Evolutionary conservation across 1,140 invertebrate species (phyloP).

Genomic region (Musca vetustissima): DNA sequence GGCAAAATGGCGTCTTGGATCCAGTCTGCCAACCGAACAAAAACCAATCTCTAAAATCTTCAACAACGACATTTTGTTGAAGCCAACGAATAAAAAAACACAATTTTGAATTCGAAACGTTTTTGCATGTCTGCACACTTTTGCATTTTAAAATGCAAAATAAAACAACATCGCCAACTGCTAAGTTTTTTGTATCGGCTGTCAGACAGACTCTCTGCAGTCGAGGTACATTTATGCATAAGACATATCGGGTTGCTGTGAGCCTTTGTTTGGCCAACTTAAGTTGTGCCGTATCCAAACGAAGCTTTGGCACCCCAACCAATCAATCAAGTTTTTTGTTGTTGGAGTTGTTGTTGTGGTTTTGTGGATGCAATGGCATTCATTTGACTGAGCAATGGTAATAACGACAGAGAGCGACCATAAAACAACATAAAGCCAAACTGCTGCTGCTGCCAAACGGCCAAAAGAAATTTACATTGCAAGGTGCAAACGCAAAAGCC

Average conservation of each 20-base stretch:
- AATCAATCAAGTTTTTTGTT: constrained; percentile 48
- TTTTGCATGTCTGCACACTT: constrained; percentile 17
- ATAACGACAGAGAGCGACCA: background rate
- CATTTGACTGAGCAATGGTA: background rate
- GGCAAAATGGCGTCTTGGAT: no score
- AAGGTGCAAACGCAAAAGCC: constrained; percentile 27
- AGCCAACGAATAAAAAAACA: no score
- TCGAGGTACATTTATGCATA: background rate
- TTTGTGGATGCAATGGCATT: background rate
- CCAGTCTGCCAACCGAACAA: no score
- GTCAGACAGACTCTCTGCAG: background rate
- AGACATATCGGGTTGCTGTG: background rate
- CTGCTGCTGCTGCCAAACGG: background rate
- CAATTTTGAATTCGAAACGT: background rate
- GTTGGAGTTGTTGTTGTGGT: background rate
- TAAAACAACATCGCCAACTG: background rate
- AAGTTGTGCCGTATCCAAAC: background rate
- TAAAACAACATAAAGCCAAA: background rate
- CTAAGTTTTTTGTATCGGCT: background rate
- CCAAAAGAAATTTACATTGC: constrained; percentile 29
- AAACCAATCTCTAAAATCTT: background rate
- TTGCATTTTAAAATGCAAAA: constrained; percentile 10
- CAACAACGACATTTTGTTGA: constrained; percentile 18
- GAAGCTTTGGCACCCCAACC: constrained; percentile 28
- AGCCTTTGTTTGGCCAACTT: background rate